Percentiles rank a stretch among this genome's conserved stretches.
phyloP scores from a whole-genome alignment of 2,113 vertebrate species.

The Grammomys dolichurus region DNA sequence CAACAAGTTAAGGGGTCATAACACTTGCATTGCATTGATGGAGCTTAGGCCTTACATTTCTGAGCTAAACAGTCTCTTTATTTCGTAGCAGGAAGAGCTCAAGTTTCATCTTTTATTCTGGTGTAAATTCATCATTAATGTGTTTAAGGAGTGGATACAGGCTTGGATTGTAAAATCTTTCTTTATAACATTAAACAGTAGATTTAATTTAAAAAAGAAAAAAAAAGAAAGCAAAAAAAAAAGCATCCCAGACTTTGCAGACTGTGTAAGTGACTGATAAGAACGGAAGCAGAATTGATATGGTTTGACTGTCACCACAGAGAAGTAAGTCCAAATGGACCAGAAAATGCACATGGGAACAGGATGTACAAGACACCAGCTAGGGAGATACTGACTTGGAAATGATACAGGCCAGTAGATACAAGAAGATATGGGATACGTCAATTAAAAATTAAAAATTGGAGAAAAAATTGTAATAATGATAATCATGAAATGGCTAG shows the following conservation, averaged over 20 bases:
- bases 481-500: background rate
- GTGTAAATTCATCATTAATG: background rate
- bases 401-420: background rate
- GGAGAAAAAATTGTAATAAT: conserved; percentile 17
- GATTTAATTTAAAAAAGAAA: background rate
- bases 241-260: background rate
- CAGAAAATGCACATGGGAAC: background rate
- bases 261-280: background rate
- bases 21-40: conserved; percentile 48
- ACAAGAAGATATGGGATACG: background rate
- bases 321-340: background rate
- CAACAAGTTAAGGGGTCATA: conserved; percentile 31
- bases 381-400: conserved; percentile 1
- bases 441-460: conserved; percentile 24
- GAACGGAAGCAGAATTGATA: background rate
- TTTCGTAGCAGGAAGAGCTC: conserved; percentile 39
- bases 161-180: conserved; percentile 10
- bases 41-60: background rate
- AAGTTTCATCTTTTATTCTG: conserved; percentile 64
- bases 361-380: background rate
- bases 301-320: background rate
- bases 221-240: background rate
- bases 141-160: conserved; percentile 22
- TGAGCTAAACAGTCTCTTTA: background rate
- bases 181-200: background rate